Conservation (phyloP, 2,797 vertebrate genomes). For the Myotis vivesi region DNA sequence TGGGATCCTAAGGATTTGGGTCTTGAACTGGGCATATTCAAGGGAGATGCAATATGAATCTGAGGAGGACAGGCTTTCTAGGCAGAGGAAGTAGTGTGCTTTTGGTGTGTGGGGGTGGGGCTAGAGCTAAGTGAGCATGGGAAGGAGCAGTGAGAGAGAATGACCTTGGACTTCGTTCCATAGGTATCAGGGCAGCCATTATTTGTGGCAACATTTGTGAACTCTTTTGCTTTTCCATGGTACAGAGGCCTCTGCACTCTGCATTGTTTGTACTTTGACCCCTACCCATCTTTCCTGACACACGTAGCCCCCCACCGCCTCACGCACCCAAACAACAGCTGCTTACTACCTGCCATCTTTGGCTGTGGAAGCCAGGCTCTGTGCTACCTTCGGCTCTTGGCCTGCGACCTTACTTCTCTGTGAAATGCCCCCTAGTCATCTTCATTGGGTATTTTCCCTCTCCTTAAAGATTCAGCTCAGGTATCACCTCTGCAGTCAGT, state of each 20-base stretch:
- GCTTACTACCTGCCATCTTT: slow-evolving; percentile 3
- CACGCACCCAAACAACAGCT: not conserved
- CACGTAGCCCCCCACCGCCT: not conserved
- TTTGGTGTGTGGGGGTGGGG: not conserved
- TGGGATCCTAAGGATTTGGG: not conserved
- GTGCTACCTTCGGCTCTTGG: not conserved
- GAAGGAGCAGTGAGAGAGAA: not conserved
- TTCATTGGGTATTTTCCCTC: not conserved
- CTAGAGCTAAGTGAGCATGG: not conserved
- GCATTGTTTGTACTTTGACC: not conserved
- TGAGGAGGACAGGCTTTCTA: slow-evolving; percentile 21
- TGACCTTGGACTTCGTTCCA: not conserved
- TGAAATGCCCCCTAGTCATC: not conserved
- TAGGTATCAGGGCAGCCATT: not conserved
- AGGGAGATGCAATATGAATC: not conserved
- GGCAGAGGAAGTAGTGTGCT: not conserved
- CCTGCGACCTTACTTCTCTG: not conserved
- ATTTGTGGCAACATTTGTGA: not conserved
- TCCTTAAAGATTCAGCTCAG: not conserved
- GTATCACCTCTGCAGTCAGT: not conserved
- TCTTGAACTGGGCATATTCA: not conserved
- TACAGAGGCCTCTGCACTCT: not conserved
- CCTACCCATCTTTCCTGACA: not conserved
- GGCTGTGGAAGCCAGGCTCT: not conserved
- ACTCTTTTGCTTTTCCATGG: not conserved